A percentile compares a stretch with the other conserved stretches of the same genome.
Conservation (phyloP, 2,113 vertebrate species). For the Ramphastos sulfuratus region DNA sequence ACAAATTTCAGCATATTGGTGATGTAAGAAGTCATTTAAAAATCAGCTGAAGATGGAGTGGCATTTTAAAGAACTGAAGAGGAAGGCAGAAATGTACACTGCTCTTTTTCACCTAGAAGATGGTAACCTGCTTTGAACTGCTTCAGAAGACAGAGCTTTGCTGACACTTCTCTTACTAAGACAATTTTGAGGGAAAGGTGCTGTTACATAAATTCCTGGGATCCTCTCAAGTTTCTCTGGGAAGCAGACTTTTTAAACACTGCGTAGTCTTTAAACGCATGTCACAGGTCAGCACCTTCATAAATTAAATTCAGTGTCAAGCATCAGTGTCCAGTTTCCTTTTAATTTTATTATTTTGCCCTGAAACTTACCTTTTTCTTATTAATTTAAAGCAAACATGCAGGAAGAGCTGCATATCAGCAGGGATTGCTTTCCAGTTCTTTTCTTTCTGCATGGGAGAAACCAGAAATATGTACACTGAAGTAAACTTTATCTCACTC, state of each 20-base stretch:
- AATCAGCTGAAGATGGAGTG: background rate
- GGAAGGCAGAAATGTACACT: background rate
- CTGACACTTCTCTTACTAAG: background rate
- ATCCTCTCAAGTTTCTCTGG: background rate
- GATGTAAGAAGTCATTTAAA: background rate
- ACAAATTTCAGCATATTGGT: background rate
- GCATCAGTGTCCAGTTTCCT: constrained; percentile 23
- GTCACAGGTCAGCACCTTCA: constrained; percentile 33
- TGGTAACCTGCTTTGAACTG: background rate
- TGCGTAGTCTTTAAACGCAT: background rate
- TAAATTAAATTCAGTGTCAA: constrained; percentile 50
- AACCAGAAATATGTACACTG: background rate
- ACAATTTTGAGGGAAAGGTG: background rate
- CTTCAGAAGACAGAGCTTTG: background rate
- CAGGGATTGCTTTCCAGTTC: background rate
- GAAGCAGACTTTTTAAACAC: background rate
- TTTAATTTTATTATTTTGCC: constrained; percentile 38
- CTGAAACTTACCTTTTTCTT: constrained; percentile 25
- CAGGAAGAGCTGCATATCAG: background rate
- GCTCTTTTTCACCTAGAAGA: background rate
- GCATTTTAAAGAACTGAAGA: background rate
- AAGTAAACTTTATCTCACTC: background rate
- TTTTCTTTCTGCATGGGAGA: background rate
- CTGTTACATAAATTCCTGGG: background rate
- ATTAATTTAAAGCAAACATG: background rate